phyloP scores from a whole-genome alignment of 2,797 vertebrate species.

The Dryobates pubescens region DNA sequence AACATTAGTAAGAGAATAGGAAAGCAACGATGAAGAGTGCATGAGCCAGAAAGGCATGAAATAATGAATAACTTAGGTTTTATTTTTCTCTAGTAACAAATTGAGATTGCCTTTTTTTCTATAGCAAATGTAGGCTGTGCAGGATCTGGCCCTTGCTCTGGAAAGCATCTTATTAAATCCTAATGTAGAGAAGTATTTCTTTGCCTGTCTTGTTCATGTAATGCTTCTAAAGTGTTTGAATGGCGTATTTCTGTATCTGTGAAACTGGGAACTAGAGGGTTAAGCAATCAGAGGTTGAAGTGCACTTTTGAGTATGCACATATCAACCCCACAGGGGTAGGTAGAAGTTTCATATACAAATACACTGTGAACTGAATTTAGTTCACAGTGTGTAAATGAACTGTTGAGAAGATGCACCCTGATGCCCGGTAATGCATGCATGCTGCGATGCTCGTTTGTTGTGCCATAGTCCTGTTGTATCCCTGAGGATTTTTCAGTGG shows the following conservation, averaged over 20 bases:
- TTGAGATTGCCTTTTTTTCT: neutral
- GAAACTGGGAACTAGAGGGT: neutral
- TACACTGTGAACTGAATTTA: slow-evolving; percentile 14
- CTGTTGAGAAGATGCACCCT: neutral
- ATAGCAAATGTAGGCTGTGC: neutral
- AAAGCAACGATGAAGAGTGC: neutral
- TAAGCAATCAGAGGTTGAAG: slow-evolving; percentile 40
- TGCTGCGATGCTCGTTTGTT: slow-evolving; percentile 25
- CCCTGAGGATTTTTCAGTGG: neutral
- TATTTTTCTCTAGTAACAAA: neutral
- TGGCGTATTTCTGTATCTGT: neutral
- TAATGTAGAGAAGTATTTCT: neutral
- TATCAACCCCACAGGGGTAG: neutral
- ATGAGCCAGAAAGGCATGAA: neutral
- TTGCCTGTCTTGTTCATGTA: neutral
- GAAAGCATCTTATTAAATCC: neutral
- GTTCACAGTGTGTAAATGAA: slow-evolving; percentile 24
- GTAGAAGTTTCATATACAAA: slow-evolving; percentile 23
- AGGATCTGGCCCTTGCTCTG: neutral
- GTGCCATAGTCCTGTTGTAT: neutral
- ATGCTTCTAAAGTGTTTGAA: neutral
- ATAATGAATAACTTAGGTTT: neutral
- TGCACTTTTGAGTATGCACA: neutral
- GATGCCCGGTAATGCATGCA: slow-evolving; percentile 1
- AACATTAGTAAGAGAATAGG: neutral